phyloP scores from a whole-genome alignment of 2,113 vertebrate genomes.

The Halcyon malimbica region DNA sequence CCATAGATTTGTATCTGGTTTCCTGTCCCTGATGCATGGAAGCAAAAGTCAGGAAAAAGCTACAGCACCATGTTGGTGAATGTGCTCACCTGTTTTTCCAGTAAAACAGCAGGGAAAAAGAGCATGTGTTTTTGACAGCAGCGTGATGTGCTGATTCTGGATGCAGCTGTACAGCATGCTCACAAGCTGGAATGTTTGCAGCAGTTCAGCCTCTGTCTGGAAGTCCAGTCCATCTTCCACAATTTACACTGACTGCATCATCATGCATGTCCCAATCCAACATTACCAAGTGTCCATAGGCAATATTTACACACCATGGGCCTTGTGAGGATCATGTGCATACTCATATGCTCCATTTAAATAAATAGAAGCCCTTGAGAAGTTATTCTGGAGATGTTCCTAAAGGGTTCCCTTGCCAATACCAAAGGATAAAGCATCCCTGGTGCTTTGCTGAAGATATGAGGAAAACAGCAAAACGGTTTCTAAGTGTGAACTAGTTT shows the following conservation, averaged over 20 bases:
- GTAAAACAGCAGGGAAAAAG: not conserved
- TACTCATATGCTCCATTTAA: not conserved
- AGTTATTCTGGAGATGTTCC: not conserved
- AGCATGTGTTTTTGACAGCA: not conserved
- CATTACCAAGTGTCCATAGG: not conserved
- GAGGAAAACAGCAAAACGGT: not conserved
- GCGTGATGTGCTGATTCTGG: not conserved
- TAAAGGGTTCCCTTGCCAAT: not conserved
- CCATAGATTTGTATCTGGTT: not conserved
- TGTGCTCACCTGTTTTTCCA: not conserved
- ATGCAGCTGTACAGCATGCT: not conserved
- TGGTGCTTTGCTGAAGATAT: not conserved
- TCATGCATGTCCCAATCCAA: not conserved
- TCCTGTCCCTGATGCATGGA: not conserved
- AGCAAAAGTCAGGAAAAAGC: not conserved
- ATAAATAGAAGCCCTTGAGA: not conserved
- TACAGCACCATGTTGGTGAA: not conserved
- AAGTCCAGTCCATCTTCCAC: not conserved
- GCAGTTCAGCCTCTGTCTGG: not conserved
- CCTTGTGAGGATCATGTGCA: not conserved
- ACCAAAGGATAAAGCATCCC: not conserved
- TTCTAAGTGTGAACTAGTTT: not conserved
- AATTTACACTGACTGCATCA: not conserved
- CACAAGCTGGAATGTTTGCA: not conserved
- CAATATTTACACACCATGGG: not conserved